Evolutionary conservation across 2,888 invertebrate species (phyloP), one percentile per base, ranked within the genome.

Genomic region (Scrobipalpa atriplicella): DNA sequence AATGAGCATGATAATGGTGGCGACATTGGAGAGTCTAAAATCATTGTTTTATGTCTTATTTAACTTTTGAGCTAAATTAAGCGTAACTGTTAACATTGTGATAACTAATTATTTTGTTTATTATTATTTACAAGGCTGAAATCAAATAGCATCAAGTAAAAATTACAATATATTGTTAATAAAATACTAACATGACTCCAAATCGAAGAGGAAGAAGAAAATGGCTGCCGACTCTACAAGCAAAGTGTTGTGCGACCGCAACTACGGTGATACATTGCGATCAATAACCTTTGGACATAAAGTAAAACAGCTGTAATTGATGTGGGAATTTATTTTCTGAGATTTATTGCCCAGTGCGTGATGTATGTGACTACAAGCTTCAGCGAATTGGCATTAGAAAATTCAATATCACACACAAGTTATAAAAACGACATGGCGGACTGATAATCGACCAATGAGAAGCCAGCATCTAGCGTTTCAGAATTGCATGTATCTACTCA

Each of bases 371-470:
- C 21, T 47, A 58, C 58, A 38, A 16, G 16, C 29, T 58, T n/a
- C 13, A 1, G 11, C 36, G 58, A 58, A 62, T 61, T 62, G n/a
- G 65, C 47, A 18, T 56, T 61, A 54, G 39, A 78, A 81, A 84
- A 87, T 83, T 86, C 79, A 83, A 80, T 87, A 84, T 76, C 77
- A 74, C 77, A 80, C 79, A 58, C 79, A 81, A 84, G 77, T 81
- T 82, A 85, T 78, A 85, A 90, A 90, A 89, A 86, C 91, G 91
- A 92, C 91, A 96, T 96, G 95, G 95, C 95, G 95, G 95, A 93
- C 87, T 85, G 83, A 73, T 83, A 85, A 90, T 92, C 92, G 92
- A 93, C 96, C 96, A 96, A 96, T 96, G 93, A 93, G 94, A 94
- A 91, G 88, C 90, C 90, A 93, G 93, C 94, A 94, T 94, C 93